Evolutionary conservation across 1,140 invertebrate genomes (phyloP).

Genomic region (Temnothorax longispinosus): DNA sequence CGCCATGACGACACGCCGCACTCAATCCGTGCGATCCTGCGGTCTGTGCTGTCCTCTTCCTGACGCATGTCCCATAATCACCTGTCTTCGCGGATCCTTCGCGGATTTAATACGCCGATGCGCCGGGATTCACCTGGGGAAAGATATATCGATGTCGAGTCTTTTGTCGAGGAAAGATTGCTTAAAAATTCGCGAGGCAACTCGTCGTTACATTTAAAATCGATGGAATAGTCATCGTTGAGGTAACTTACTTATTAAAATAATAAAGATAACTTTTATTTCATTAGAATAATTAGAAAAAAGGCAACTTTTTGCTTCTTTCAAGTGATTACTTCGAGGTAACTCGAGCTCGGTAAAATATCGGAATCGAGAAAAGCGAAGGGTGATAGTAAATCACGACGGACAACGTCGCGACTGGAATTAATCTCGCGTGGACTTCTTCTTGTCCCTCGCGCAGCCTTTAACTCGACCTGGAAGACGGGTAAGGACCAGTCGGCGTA

Average conservation of each 20-base stretch:
- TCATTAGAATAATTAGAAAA: not conserved
- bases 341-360: not conserved
- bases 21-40: conserved; percentile 58
- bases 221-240: not conserved
- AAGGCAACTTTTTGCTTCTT: not conserved
- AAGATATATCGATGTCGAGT: not conserved
- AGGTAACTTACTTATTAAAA: not conserved
- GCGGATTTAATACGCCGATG: not conserved
- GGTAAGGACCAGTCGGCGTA: not conserved
- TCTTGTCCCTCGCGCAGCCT: not conserved
- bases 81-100: not conserved
- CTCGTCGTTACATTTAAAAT: not conserved
- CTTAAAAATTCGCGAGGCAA: not conserved
- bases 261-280: not conserved
- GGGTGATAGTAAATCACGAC: not conserved
- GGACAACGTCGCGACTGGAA: not conserved
- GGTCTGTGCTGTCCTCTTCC: conserved; percentile 27
- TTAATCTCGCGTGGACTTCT: conserved; percentile 18
- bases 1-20: conserved; percentile 75
- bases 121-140: conserved; percentile 6
- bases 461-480: conserved; percentile 3
- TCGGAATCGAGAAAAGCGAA: not conserved
- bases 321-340: not conserved
- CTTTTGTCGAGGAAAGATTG: not conserved
- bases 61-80: conserved; percentile 27